Conservation (phyloP, 2,888 invertebrate species). For the Ganaspis brasiliensis region DNA sequence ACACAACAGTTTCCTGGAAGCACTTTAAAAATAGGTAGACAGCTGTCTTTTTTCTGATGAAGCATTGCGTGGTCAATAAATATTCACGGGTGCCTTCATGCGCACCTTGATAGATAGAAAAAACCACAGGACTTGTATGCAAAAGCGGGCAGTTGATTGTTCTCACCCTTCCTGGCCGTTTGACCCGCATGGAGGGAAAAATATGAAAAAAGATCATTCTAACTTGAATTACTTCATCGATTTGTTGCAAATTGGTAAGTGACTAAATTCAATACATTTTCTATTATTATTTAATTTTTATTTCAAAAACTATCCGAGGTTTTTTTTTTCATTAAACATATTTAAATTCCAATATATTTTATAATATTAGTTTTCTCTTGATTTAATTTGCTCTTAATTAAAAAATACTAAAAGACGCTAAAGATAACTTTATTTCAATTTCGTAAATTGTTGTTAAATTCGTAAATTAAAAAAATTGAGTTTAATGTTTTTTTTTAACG, state of each 20-base stretch:
- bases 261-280: neutral
- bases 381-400: too few relatives aligned
- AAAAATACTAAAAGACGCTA: too few relatives aligned
- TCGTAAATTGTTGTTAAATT: too few relatives aligned
- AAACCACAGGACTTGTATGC: slow-evolving; percentile 50
- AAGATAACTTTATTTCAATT: too few relatives aligned
- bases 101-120: slow-evolving; percentile 46
- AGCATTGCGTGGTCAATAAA: slow-evolving; percentile 60
- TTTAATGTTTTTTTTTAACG: too few relatives aligned
- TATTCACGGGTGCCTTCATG: slow-evolving; percentile 49
- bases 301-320: neutral
- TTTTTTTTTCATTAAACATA: neutral
- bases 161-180: slow-evolving; percentile 37
- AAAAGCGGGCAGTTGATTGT: slow-evolving; percentile 47
- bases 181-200: slow-evolving; percentile 30
- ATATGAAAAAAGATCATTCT: slow-evolving; percentile 20
- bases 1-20: slow-evolving; percentile 50
- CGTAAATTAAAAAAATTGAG: too few relatives aligned
- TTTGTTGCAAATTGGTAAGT: slow-evolving; percentile 21
- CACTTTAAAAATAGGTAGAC: slow-evolving; percentile 39
- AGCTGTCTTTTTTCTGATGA: slow-evolving; percentile 48
- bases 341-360: too few relatives aligned
- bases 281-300: neutral
- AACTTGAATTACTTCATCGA: neutral
- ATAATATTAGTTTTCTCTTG: too few relatives aligned